Evolutionary conservation across 2,113 vertebrate species (phyloP).

Genomic region (Danio rerio): DNA sequence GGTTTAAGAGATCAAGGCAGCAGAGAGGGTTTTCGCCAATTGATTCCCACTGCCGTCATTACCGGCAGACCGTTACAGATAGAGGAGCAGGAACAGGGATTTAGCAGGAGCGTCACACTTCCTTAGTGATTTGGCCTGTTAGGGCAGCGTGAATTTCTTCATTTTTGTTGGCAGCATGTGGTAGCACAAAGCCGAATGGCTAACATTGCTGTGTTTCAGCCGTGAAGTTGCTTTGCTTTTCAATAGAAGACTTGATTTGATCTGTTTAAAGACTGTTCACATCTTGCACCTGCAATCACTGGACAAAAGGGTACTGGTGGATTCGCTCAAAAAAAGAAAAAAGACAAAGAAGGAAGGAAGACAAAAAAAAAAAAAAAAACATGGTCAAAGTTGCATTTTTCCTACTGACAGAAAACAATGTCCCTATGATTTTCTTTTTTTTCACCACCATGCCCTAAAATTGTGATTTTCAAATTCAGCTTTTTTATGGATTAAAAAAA

Average conservation of each 20-base stretch:
- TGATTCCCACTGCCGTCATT: constrained; percentile 54
- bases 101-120: constrained; percentile 49
- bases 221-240: constrained; percentile 49
- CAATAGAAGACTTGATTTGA: constrained; percentile 12
- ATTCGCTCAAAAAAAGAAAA: not conserved
- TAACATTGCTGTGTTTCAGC: constrained; percentile 53
- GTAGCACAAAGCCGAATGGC: constrained; percentile 30
- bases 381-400: not conserved
- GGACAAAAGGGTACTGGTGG: constrained; percentile 23
- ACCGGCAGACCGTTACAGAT: constrained; percentile 49
- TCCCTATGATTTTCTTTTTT: constrained; percentile 3
- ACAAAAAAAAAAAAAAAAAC: not conserved
- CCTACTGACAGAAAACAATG: constrained; percentile 14
- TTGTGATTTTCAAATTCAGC: not conserved
- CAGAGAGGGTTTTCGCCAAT: constrained; percentile 54
- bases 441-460: not conserved
- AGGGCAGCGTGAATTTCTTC: constrained; percentile 38
- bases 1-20: constrained; percentile 57
- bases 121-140: constrained; percentile 47
- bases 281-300: constrained; percentile 43
- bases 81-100: constrained; percentile 36
- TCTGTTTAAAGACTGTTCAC: too few relatives aligned
- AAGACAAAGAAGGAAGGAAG: not conserved
- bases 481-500: not conserved
- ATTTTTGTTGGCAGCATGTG: constrained; percentile 31